Conservation (phyloP, 2,888 invertebrate species). For the Synergus laeviventris region DNA sequence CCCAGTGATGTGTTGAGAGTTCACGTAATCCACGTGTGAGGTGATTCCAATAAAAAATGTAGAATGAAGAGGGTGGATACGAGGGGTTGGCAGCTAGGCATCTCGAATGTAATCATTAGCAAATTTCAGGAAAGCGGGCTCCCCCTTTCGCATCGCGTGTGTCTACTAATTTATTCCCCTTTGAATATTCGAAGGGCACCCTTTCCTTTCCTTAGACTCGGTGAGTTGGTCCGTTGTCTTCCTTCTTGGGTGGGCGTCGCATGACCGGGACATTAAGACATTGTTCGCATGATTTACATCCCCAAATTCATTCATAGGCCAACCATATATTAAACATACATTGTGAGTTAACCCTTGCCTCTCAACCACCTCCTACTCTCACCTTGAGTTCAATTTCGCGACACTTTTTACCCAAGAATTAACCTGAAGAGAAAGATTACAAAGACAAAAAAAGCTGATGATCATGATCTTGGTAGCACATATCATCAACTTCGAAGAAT, state of each 20-base stretch:
- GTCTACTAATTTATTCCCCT: conserved; percentile 75
- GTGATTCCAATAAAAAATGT: conserved; percentile 24
- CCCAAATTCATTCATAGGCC: conserved; percentile 75
- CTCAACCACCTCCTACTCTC: conserved; percentile 41
- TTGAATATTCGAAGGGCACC: conserved; percentile 69
- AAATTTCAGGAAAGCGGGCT: conserved; percentile 35
- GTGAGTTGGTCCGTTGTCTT: conserved; percentile 69
- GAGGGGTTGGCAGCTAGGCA: conserved; percentile 35
- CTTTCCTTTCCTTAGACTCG: conserved; percentile 60
- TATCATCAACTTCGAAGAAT: too few relatives aligned
- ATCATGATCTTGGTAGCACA: too few relatives aligned
- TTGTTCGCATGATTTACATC: conserved; percentile 76
- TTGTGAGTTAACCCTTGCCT: conserved; percentile 69
- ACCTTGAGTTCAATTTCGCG: not conserved
- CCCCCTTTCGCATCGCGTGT: conserved; percentile 55
- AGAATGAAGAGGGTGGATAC: conserved; percentile 24
- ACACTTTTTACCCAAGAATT: not conserved
- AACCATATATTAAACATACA: conserved; percentile 75
- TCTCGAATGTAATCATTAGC: conserved; percentile 37
- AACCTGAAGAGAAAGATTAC: not conserved
- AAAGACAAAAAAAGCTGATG: too few relatives aligned
- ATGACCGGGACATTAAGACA: conserved; percentile 76
- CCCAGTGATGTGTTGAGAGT: not conserved
- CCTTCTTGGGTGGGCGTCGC: conserved; percentile 73
- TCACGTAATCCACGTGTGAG: conserved; percentile 30